Evolutionary conservation across 37 sponge, comb jelly and placozoan genomes (phyloP), one percentile per base, ranked within the genome.

Genomic region (Diacarnus erythraeanus): DNA sequence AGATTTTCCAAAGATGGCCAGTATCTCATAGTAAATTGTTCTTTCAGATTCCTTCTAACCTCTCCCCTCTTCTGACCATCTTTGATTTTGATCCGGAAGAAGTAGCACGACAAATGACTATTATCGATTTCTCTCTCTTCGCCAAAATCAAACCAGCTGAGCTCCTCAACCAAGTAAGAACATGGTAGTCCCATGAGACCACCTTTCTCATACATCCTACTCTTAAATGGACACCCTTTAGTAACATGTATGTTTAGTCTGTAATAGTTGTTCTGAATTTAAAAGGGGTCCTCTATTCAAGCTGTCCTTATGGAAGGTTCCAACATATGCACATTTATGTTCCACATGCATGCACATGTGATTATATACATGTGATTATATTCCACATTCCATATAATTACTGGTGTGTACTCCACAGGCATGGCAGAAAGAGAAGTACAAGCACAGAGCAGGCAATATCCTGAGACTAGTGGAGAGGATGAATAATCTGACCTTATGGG

Each of bases 71-170:
- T 41, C 71, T 92, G 54, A 91, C 81, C 15, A 72, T 97, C 25
- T 94, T 93, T 88, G 97, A 94, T 71, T 91, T 94, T 80, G 93
- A 94, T 34, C 89, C 97, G 0, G 94, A 91, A 66, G 97, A 97
- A 76, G 89, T 97, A 1, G 97, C 97, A 4, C 29, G 97, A 63
- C 97, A 97, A 43, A 58, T 97, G 59, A 94, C 94, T 38, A 71
- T 97, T 75, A 91, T 94, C 36, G 97, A 97, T 77, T 97, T 94
- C 84, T 54, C 39, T 1, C 80, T 97, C 43, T 97, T 91, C 80
- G 82, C 86, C 40, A 92, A 89, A 60, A 97, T 97, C 69, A 88
- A 89, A 71, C 97, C 97, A 26, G 42, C 78, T n/a, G 97, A 97
- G 61, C 77, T 94, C 56, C 77, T 97, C 37, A 94, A 97, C 71